These are phyloP conservation scores for Chrysomallon squamiferum DNA, from an alignment of 1,140 invertebrate species.

Conservation along the genomic window DNA sequence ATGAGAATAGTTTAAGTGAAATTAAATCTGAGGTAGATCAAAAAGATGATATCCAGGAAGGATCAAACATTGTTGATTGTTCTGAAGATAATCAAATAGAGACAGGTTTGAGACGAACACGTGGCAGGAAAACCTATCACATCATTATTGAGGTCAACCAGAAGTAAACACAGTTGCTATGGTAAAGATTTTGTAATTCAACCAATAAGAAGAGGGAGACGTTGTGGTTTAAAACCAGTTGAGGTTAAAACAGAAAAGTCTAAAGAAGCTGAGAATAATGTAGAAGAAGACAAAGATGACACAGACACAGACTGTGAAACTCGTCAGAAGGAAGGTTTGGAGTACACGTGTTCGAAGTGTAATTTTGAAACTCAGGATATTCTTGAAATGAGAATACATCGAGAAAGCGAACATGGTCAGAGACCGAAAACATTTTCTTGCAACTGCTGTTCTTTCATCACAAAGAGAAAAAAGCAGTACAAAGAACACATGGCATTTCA, in stretches of 20 bases:
- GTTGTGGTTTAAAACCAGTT: neutral
- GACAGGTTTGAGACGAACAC: conserved; percentile 17
- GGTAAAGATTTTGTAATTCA: conserved; percentile 27
- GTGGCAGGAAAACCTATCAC: conserved; percentile 20
- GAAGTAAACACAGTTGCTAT: neutral
- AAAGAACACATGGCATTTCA: conserved; percentile 62
- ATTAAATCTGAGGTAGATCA: conserved; percentile 2
- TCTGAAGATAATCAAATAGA: conserved; percentile 3
- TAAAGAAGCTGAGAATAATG: conserved; percentile 5
- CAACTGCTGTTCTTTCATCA: conserved; percentile 6
- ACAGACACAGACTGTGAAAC: neutral
- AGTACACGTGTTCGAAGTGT: conserved; percentile 45
- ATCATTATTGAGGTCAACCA: conserved; percentile 13
- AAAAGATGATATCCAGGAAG: conserved; percentile 13
- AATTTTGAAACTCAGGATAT: conserved; percentile 19
- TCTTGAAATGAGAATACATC: too few relatives aligned
- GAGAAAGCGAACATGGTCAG: too few relatives aligned
- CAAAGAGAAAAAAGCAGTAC: conserved; percentile 41
- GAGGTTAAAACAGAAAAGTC: neutral
- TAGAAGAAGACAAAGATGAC: conserved; percentile 13
- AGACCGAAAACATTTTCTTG: too few relatives aligned
- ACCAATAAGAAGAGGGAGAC: conserved; percentile 18
- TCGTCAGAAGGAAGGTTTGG: neutral
- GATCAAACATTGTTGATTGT: neutral
- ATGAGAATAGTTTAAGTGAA: conserved; percentile 1